Evolutionary conservation across 2,888 invertebrate genomes (phyloP).

Genomic region (Mycogona germanica): DNA sequence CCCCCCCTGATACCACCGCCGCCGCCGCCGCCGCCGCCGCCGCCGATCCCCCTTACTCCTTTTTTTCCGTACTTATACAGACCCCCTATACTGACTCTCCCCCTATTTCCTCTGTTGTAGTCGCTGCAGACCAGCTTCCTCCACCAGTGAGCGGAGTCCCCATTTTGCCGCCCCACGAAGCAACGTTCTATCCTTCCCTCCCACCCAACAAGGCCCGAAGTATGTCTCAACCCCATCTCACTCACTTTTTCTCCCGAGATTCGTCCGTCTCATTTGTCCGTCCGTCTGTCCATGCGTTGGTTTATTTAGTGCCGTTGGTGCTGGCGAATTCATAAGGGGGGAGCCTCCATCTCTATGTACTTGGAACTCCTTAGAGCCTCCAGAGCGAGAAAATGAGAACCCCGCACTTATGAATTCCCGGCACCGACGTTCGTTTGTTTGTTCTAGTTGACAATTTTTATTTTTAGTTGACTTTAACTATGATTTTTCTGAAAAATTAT

Average conservation of each 20-base stretch:
- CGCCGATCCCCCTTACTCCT: no score
- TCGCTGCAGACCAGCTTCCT: constrained; percentile 22
- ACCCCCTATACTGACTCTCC: constrained; percentile 15
- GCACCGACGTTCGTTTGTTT: no score
- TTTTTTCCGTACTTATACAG: constrained; percentile 14
- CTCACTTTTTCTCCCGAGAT: constrained; percentile 11
- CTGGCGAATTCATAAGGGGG: no score
- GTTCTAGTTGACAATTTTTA: neutral
- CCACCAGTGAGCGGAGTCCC: constrained; percentile 22
- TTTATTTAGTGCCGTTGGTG: no score
- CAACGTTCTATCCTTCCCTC: constrained; percentile 23
- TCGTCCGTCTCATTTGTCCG: constrained; percentile 6
- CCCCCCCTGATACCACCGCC: no score
- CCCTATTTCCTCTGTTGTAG: constrained; percentile 21
- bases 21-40: no score
- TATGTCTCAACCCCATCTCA: constrained; percentile 21
- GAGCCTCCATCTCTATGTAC: neutral
- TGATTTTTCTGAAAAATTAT: neutral
- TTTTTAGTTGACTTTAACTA: neutral
- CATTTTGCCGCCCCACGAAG: constrained; percentile 22
- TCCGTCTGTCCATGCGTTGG: constrained; percentile 2
- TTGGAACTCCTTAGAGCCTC: no score
- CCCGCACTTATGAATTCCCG: no score
- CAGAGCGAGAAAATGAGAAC: no score
- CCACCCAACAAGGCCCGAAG: constrained; percentile 23